Conservation (phyloP, 2,888 invertebrate species). For the Anticlea derivata region DNA sequence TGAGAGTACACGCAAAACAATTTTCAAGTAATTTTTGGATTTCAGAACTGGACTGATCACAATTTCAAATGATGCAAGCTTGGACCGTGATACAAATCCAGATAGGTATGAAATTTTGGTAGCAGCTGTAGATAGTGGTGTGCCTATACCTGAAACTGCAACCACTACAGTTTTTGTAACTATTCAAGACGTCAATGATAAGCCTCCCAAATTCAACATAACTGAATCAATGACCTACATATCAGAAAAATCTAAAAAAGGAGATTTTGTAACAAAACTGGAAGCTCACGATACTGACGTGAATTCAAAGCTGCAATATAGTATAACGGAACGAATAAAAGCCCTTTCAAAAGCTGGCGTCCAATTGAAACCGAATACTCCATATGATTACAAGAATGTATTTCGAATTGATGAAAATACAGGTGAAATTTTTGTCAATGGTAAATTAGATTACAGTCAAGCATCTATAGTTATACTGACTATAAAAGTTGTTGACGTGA, state of each 20-base stretch:
- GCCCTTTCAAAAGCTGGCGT: constrained; percentile 91
- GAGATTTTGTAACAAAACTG: constrained; percentile 85
- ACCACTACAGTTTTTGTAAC: constrained; percentile 89
- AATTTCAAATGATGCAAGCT: constrained; percentile 88
- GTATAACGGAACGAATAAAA: constrained; percentile 86
- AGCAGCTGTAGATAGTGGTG: constrained; percentile 89
- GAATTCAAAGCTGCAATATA: constrained; percentile 87
- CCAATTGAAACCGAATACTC: constrained; percentile 83
- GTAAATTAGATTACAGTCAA: constrained; percentile 87
- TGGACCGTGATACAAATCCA: constrained; percentile 87
- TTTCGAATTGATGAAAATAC: constrained; percentile 88
- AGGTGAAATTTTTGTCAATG: constrained; percentile 88
- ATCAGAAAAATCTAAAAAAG: constrained; percentile 86
- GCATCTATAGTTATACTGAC: constrained; percentile 90
- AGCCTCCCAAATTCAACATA: constrained; percentile 89
- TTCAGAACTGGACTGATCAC: constrained; percentile 87
- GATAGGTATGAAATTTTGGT: constrained; percentile 88
- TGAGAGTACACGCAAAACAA: not conserved
- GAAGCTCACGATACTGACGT: constrained; percentile 88
- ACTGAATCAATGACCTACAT: constrained; percentile 87
- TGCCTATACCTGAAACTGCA: constrained; percentile 90
- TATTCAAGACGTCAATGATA: constrained; percentile 91
- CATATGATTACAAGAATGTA: constrained; percentile 86
- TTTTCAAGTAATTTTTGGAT: not conserved
- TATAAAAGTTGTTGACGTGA: constrained; percentile 87